phyloP scores from a whole-genome alignment of 2,113 vertebrate species.

The Chlorodrepanis virens region DNA sequence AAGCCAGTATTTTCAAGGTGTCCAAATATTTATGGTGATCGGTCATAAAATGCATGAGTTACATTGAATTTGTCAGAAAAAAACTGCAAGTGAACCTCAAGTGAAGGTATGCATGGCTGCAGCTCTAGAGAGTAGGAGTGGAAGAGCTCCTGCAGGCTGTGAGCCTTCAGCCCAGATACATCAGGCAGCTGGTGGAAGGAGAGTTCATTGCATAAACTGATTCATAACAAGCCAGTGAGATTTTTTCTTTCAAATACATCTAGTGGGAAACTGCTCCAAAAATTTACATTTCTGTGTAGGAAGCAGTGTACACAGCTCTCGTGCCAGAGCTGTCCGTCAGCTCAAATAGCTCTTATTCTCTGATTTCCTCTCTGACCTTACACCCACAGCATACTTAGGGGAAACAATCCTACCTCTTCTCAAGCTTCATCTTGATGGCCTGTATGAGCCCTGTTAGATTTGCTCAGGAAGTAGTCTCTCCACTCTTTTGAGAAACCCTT shows the following conservation, averaged over 20 bases:
- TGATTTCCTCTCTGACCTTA: not conserved
- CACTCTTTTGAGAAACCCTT: not conserved
- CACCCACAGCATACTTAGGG: not conserved
- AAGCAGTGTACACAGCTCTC: not conserved
- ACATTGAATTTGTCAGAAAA: not conserved
- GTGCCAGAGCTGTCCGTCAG: not conserved
- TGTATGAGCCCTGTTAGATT: not conserved
- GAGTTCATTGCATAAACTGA: not conserved
- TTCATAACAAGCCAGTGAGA: not conserved
- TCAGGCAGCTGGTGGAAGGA: not conserved
- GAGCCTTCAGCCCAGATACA: not conserved
- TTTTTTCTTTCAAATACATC: not conserved
- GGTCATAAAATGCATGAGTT: not conserved
- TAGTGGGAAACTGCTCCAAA: not conserved
- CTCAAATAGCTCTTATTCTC: not conserved
- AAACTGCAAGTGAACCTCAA: not conserved
- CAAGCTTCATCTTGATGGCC: not conserved
- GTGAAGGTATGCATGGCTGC: not conserved
- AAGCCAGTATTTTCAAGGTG: not conserved
- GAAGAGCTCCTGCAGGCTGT: not conserved
- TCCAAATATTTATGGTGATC: not conserved
- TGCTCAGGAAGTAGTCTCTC: not conserved
- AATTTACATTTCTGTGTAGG: not conserved
- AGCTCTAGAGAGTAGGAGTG: not conserved
- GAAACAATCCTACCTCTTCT: not conserved